Evolutionary conservation across 2,797 vertebrate genomes (phyloP).

Genomic region (Bradypus variegatus): DNA sequence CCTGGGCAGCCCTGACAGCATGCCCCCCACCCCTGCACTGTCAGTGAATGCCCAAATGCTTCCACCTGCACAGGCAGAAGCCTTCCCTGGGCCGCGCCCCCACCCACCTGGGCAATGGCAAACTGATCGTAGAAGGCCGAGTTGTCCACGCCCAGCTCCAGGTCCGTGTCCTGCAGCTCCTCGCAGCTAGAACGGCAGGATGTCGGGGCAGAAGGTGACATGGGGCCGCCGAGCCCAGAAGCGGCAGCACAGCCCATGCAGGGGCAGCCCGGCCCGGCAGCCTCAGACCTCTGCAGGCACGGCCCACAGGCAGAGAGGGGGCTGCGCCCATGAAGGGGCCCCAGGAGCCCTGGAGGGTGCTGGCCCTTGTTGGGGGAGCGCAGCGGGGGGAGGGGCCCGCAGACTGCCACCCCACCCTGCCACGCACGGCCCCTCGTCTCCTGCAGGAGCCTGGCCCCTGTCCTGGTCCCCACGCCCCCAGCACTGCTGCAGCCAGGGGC

Average conservation of each 20-base stretch:
- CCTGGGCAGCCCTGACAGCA: too few species aligned
- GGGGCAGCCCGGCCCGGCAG: too few species aligned
- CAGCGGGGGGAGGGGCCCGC: background rate
- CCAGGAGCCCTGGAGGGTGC: background rate
- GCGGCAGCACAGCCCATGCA: background rate
- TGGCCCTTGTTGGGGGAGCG: too few species aligned
- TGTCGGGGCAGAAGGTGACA: background rate
- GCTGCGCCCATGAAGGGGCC: rapidly evolving
- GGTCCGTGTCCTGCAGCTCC: conserved; percentile 88
- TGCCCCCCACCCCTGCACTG: too few species aligned
- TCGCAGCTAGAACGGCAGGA: conserved; percentile 82
- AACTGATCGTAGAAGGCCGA: conserved; percentile 97
- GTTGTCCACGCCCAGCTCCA: conserved; percentile 91
- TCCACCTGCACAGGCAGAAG: too few species aligned
- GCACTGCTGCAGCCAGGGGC: background rate
- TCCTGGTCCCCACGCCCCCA: background rate
- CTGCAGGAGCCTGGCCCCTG: too few species aligned
- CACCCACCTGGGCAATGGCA: conserved; percentile 88
- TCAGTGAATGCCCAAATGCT: too few species aligned
- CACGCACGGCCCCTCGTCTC: background rate
- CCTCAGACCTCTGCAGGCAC: too few species aligned
- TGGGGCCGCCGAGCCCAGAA: background rate
- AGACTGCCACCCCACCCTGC: rapidly evolving
- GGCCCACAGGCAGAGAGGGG: too few species aligned
- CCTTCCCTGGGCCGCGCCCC: too few species aligned